Percentiles rank a stretch among this genome's conserved stretches.
phyloP scores from a whole-genome alignment of 2,797 vertebrate species.

The Sylvia borin region DNA sequence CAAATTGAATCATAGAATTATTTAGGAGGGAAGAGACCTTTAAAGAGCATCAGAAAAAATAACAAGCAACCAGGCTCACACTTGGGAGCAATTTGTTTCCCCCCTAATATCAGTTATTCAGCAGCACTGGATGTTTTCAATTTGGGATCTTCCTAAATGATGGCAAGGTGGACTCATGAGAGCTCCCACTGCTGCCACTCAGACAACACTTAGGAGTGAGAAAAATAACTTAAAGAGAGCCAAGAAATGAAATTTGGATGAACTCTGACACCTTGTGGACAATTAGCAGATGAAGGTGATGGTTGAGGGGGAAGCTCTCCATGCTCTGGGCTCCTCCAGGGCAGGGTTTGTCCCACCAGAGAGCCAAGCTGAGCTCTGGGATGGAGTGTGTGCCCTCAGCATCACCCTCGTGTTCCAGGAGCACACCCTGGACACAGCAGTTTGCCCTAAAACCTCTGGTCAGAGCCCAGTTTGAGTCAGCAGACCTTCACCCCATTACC shows the following conservation, averaged over 20 bases:
- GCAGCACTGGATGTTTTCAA: neutral
- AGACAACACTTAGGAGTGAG: neutral
- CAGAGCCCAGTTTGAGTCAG: neutral
- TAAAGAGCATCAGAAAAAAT: neutral
- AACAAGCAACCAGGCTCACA: neutral
- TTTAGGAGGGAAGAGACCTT: neutral
- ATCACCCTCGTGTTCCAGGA: rapidly evolving
- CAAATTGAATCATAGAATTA: neutral
- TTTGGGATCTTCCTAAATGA: neutral
- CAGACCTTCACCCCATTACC: neutral
- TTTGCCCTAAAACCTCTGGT: neutral
- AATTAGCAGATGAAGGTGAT: constrained; percentile 10
- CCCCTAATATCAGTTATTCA: neutral
- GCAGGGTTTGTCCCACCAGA: neutral
- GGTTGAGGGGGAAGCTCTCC: neutral
- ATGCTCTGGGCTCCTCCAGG: neutral
- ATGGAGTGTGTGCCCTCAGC: neutral
- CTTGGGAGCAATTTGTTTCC: rapidly evolving
- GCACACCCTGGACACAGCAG: rapidly evolving
- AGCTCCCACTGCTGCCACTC: neutral
- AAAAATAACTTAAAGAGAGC: neutral
- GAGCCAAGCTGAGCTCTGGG: neutral
- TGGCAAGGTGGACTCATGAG: neutral
- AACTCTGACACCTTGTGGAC: constrained; percentile 68
- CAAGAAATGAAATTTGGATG: neutral